These are phyloP conservation scores for Apistogramma diplotaenia DNA, from an alignment of 2,113 vertebrate genomes.

Conservation along the genomic window DNA sequence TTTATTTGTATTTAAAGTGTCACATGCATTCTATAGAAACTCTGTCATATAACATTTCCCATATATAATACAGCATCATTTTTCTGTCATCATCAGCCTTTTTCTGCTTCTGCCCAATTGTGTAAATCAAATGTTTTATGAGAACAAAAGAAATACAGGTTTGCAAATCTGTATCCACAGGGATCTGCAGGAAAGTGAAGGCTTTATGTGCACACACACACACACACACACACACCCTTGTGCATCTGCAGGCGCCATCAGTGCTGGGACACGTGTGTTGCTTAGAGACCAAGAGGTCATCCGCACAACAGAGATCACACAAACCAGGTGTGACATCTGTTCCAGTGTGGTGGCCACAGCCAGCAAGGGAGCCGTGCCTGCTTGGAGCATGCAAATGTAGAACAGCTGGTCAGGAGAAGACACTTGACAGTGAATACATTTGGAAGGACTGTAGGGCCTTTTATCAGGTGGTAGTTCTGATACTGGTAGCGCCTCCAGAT, in stretches of 20 bases:
- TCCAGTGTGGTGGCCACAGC: constrained; percentile 52
- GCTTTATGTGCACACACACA: not conserved
- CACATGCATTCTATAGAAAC: not conserved
- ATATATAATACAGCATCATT: not conserved
- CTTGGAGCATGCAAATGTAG: constrained; percentile 43
- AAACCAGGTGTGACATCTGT: constrained; percentile 75
- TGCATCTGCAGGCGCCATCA: constrained; percentile 39
- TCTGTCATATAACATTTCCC: not conserved
- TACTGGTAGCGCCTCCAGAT: not conserved
- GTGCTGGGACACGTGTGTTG: constrained; percentile 56
- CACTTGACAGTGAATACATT: constrained; percentile 33
- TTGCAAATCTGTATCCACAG: not conserved
- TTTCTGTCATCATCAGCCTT: not conserved
- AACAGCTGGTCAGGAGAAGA: constrained; percentile 17
- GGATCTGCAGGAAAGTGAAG: not conserved
- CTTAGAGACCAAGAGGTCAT: constrained; percentile 66
- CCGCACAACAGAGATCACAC: constrained; percentile 62
- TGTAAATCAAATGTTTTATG: not conserved
- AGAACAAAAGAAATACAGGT: not conserved
- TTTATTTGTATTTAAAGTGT: constrained; percentile 24
- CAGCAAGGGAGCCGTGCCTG: constrained; percentile 35
- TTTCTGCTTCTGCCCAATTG: not conserved
- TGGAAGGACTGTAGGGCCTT: not conserved
- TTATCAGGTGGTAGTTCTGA: not conserved
- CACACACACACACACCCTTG: not conserved